Evolutionary conservation across 2,113 vertebrate species (phyloP).

Genomic region (Papio anubis): DNA sequence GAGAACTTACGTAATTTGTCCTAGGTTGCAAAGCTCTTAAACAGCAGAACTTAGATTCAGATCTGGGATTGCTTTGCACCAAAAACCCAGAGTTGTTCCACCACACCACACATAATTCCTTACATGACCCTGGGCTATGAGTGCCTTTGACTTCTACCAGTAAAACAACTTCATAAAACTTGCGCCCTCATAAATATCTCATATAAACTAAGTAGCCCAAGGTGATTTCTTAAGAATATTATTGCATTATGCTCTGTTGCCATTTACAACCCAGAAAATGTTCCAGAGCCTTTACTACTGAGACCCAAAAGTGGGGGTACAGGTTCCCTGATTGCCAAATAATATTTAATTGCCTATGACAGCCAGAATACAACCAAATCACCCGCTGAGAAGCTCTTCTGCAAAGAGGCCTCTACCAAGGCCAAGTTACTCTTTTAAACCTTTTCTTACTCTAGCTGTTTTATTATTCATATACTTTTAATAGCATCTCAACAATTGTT

Average conservation of each 20-base stretch:
- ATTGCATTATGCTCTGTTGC: neutral
- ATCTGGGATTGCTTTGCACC: neutral
- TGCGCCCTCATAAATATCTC: conserved; percentile 50
- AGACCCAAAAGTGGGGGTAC: neutral
- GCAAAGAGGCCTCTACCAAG: neutral
- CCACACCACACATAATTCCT: neutral
- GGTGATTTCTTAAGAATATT: conserved; percentile 49
- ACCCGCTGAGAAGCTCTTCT: neutral
- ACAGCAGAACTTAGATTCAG: neutral
- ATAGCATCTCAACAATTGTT: conserved; percentile 60
- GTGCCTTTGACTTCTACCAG: conserved; percentile 33
- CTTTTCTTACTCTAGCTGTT: conserved; percentile 53
- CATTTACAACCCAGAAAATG: conserved; percentile 44
- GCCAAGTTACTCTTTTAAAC: conserved; percentile 43
- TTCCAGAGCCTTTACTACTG: conserved; percentile 6
- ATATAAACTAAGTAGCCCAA: conserved; percentile 40
- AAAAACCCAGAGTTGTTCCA: neutral
- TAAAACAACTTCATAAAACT: conserved; percentile 60
- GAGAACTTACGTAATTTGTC: neutral
- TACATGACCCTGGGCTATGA: neutral
- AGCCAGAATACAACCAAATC: neutral
- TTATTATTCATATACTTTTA: conserved; percentile 75
- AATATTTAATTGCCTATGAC: conserved; percentile 17
- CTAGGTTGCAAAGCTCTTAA: neutral
- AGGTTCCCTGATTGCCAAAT: neutral